Conservation (phyloP, 1,140 invertebrate species). For the Trachymyrmex cornetzi region DNA sequence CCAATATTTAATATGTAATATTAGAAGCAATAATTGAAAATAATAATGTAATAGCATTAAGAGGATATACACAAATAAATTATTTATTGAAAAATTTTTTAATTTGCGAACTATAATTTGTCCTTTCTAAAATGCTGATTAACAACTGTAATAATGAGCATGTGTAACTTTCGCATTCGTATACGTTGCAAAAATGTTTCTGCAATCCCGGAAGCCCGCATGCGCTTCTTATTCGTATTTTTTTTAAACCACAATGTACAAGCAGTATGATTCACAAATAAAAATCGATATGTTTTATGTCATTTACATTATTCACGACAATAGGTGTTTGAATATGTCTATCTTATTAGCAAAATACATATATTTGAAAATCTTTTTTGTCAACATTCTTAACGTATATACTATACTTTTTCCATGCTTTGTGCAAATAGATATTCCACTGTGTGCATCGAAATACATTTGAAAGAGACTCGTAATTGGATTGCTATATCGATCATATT, state of each 20-base stretch:
- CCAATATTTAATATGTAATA: neutral
- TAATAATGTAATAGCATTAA: no score
- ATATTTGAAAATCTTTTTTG: neutral
- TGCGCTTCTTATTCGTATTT: neutral
- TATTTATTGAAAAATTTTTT: neutral
- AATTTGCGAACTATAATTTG: neutral
- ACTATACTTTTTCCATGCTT: neutral
- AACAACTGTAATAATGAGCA: neutral
- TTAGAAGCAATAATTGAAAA: neutral
- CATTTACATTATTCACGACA: conserved; percentile 28
- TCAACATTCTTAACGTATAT: neutral
- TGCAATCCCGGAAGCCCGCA: neutral
- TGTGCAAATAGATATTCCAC: neutral
- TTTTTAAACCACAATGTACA: neutral
- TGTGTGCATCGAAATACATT: neutral
- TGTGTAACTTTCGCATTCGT: conserved; percentile 19
- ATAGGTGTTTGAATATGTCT: neutral
- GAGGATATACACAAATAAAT: neutral
- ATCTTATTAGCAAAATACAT: neutral
- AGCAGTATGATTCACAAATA: neutral
- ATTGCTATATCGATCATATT: neutral
- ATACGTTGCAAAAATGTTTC: conserved; percentile 8
- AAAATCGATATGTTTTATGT: neutral
- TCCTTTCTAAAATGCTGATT: neutral
- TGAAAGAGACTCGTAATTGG: neutral